These are phyloP conservation scores for Meghimatium bilineatum DNA, from an alignment of 2,888 invertebrate species.

Conservation along the genomic window DNA sequence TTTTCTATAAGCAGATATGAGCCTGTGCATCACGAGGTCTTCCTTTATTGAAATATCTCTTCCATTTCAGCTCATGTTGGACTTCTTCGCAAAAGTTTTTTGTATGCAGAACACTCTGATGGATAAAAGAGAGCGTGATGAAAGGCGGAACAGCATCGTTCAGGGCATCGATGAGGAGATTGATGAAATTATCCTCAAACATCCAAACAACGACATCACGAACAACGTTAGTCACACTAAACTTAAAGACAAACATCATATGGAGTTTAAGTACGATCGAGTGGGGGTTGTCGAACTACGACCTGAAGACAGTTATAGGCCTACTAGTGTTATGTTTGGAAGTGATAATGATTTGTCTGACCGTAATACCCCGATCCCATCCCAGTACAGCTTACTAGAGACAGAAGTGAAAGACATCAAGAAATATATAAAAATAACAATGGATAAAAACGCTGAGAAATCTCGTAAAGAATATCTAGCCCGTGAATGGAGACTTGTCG, in stretches of 20 bases:
- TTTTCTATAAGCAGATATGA: too few relatives aligned
- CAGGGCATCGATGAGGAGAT: background rate
- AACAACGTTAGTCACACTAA: slow-evolving; percentile 27
- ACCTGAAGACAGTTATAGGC: slow-evolving; percentile 43
- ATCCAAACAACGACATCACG: slow-evolving; percentile 30
- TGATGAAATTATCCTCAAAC: background rate
- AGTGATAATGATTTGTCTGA: slow-evolving; percentile 46
- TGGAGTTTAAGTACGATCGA: slow-evolving; percentile 62
- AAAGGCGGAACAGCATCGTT: slow-evolving; percentile 42
- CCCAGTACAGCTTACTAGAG: slow-evolving; percentile 61
- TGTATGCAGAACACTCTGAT: slow-evolving; percentile 66
- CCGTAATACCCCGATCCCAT: slow-evolving; percentile 45
- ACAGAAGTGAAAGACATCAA: slow-evolving; percentile 72
- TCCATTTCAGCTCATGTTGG: slow-evolving; percentile 70
- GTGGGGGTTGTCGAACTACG: slow-evolving; percentile 64
- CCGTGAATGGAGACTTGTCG: slow-evolving; percentile 74
- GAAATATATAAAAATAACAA: slow-evolving; percentile 63
- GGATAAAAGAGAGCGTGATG: slow-evolving; percentile 51
- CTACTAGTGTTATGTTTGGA: slow-evolving; percentile 17
- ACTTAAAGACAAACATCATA: slow-evolving; percentile 52
- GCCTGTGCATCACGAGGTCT: too few relatives aligned
- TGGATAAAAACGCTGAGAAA: slow-evolving; percentile 64
- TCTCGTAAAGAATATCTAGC: slow-evolving; percentile 69
- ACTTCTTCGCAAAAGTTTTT: slow-evolving; percentile 69
- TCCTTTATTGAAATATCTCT: too few relatives aligned